Conservation (phyloP, 2,888 invertebrate genomes). For the Muschampia plurimacula region DNA sequence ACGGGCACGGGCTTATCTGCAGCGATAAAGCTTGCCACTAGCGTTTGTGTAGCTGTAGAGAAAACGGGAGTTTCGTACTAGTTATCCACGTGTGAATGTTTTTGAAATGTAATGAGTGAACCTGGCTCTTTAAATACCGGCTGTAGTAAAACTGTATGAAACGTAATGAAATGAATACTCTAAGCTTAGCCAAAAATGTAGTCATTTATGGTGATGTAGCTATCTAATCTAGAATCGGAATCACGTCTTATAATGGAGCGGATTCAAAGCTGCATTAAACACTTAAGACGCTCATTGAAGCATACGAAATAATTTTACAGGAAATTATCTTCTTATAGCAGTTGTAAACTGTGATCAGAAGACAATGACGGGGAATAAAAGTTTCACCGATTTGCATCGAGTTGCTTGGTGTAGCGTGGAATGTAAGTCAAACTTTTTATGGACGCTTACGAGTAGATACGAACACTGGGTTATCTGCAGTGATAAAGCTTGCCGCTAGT, state of each 20-base stretch:
- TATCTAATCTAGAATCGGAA: too few species aligned
- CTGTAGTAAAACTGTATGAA: too few species aligned
- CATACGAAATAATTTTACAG: too few species aligned
- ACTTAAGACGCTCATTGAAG: too few species aligned
- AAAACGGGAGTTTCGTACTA: constrained; percentile 13
- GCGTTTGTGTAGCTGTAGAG: constrained; percentile 13
- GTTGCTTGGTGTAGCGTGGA: constrained; percentile 40
- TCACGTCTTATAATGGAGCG: too few species aligned
- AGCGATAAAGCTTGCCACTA: constrained; percentile 16
- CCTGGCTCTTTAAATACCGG: too few species aligned
- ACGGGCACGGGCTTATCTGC: constrained; percentile 29
- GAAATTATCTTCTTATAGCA: too few species aligned
- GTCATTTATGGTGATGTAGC: too few species aligned
- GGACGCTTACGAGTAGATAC: constrained; percentile 38
- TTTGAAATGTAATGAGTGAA: background rate
- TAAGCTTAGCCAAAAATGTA: too few species aligned
- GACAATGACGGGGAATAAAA: constrained; percentile 32
- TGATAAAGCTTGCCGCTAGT: constrained; percentile 14
- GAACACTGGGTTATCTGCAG: constrained; percentile 28
- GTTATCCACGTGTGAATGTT: background rate
- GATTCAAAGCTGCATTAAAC: too few species aligned
- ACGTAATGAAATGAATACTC: too few species aligned
- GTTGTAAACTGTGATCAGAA: constrained; percentile 6
- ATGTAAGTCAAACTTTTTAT: constrained; percentile 47
- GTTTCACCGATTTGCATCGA: constrained; percentile 42